Conservation (phyloP, 2,888 invertebrate genomes). For the Isotomurus palustris region DNA sequence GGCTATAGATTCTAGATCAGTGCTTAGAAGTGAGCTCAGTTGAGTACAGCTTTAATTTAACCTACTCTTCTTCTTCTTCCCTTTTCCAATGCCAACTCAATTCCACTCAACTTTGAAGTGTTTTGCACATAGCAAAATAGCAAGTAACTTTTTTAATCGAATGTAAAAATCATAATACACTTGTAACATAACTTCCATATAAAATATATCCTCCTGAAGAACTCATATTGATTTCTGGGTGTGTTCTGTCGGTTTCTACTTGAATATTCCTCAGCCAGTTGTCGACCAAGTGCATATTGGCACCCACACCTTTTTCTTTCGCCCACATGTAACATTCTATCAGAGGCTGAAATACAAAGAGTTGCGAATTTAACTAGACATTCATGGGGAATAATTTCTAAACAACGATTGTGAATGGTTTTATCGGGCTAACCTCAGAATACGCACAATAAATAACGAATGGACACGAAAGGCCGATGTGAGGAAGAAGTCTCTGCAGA, state of each 20-base stretch:
- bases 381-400: background rate
- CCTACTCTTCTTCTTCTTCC: too few relatives aligned
- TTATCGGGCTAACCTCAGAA: slow-evolving; percentile 57
- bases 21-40: too few relatives aligned
- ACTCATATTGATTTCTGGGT: slow-evolving; percentile 89
- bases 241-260: slow-evolving; percentile 82
- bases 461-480: slow-evolving; percentile 73
- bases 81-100: too few relatives aligned
- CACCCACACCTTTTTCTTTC: slow-evolving; percentile 64
- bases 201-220: slow-evolving; percentile 83
- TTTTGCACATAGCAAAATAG: background rate
- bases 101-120: background rate
- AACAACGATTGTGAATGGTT: background rate
- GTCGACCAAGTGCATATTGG: slow-evolving; percentile 72
- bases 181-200: slow-evolving; percentile 56
- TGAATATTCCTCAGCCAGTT: slow-evolving; percentile 89
- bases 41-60: too few relatives aligned
- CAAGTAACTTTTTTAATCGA: background rate
- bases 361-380: slow-evolving; percentile 10
- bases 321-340: slow-evolving; percentile 75
- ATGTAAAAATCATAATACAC: slow-evolving; percentile 15
- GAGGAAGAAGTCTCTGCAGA: slow-evolving; percentile 67
- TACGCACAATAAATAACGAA: slow-evolving; percentile 77
- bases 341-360: slow-evolving; percentile 57
- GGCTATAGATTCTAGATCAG: background rate